Percentiles rank a stretch among this genome's conserved stretches.
Evolutionary conservation across 2,113 vertebrate genomes (phyloP).

Genomic region (Tupaia tana): DNA sequence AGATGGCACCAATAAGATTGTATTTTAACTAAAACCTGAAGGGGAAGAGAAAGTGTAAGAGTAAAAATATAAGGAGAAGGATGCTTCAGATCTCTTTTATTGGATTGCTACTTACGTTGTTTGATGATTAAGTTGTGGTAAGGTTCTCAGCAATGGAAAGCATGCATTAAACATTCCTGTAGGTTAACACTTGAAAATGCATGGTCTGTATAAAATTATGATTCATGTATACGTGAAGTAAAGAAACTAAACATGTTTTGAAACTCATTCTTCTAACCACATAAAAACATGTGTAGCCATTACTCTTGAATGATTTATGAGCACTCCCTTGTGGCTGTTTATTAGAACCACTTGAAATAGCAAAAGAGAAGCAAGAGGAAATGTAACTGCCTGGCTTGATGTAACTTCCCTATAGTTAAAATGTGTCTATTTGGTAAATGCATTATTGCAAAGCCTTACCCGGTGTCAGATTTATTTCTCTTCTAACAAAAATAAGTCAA

Average conservation of each 20-base stretch:
- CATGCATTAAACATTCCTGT: neutral
- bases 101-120: neutral
- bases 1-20: neutral
- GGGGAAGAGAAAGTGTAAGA: neutral
- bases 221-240: slow-evolving; percentile 14
- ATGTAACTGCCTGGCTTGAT: slow-evolving; percentile 2
- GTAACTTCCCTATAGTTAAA: neutral
- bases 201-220: slow-evolving; percentile 24
- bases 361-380: slow-evolving; percentile 62
- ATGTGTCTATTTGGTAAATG: neutral
- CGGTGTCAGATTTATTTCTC: slow-evolving; percentile 50
- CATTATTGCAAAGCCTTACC: neutral
- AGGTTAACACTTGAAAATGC: neutral
- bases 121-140: neutral
- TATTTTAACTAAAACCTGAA: neutral
- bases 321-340: slow-evolving; percentile 56
- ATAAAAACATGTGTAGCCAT: slow-evolving; percentile 57
- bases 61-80: neutral
- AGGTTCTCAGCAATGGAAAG: slow-evolving; percentile 8
- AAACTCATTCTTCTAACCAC: slow-evolving; percentile 56
- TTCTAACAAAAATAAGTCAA: slow-evolving; percentile 43
- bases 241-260: slow-evolving; percentile 39
- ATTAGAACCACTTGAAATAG: slow-evolving; percentile 70
- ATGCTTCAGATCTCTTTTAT: neutral
- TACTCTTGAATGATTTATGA: slow-evolving; percentile 73